Evolutionary conservation across 2,888 invertebrate species (phyloP), one percentile per base, ranked within the genome.

Genomic region (Callimorpha dominula): DNA sequence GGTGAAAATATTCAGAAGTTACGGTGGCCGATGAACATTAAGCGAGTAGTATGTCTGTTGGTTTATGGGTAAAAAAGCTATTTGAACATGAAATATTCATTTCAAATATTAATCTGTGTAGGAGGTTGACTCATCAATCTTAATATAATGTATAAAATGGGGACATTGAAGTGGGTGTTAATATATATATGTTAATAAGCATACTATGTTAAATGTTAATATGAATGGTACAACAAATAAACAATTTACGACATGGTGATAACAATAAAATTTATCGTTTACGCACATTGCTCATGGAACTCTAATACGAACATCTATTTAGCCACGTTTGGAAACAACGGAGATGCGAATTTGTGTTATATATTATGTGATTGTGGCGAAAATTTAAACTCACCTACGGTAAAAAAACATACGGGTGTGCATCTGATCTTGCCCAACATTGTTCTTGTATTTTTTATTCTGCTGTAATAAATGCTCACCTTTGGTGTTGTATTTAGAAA

Each of bases 291-390:
- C 70, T 65, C 68, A 74, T 65, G 81, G 79, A 72, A 73, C 78
- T 64, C 73, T 68, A 77, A 72, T 72, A 72, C 80, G 72, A 73
- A 68, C 73, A 50, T 57, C 65, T 63, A 83, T 81, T 76, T 67
- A 66, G 63, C 52, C 65, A 68, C 52, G 73, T 83, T 79, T 79
- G 43, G 84, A 83, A 87, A 88, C 78, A 78, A 70, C 75, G 76
- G 79, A 86, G 86, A 87, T 84, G 87, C 77, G 77, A 84, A 85
- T 85, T 83, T 83, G 84, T 83, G 81, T 82, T 87, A 84, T 85
- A 85, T 86, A 85, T 88, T 88, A 86, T 83, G 83, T 85, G 87
- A 87, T 81, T 86, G 79, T 84, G 85, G 84, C 83, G 87, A 86
- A 82, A 86, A 85, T 85, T 88, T 88, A 86, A 81, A 78, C 73